Percentiles rank a stretch among this genome's conserved stretches.
phyloP scores from a whole-genome alignment of 2,888 invertebrate species.

The Herminia tarsipennalis region DNA sequence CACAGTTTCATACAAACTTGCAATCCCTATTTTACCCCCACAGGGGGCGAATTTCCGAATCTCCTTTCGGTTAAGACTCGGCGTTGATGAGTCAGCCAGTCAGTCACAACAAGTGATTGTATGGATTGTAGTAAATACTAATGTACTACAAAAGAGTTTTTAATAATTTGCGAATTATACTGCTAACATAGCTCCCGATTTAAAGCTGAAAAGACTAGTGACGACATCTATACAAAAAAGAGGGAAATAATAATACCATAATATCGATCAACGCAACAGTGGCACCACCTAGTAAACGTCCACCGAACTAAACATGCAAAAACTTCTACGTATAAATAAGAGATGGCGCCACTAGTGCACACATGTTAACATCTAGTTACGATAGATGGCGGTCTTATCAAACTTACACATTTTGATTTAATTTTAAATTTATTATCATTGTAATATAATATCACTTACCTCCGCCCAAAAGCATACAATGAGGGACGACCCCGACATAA shows the following conservation, averaged over 20 bases:
- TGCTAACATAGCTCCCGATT: background rate
- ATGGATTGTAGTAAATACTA: too few relatives aligned
- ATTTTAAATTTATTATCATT: too few relatives aligned
- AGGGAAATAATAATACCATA: too few relatives aligned
- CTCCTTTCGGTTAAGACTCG: too few relatives aligned
- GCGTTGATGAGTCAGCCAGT: too few relatives aligned
- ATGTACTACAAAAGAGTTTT: background rate
- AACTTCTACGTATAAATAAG: background rate
- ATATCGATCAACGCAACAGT: too few relatives aligned
- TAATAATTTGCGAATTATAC: too few relatives aligned
- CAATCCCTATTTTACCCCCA: background rate
- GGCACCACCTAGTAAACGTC: too few relatives aligned
- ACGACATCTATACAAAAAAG: conserved; percentile 23
- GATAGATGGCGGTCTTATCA: conserved; percentile 35
- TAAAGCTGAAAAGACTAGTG: background rate
- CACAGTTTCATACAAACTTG: too few relatives aligned
- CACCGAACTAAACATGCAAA: too few relatives aligned
- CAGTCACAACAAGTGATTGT: too few relatives aligned
- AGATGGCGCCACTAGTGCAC: conserved; percentile 12
- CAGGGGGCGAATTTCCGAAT: background rate
- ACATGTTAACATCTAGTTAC: background rate
- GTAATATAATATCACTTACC: conserved; percentile 82
- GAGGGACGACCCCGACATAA: conserved; percentile 95
- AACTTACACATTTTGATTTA: too few relatives aligned
- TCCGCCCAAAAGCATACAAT: conserved; percentile 98